Evolutionary conservation across 2,113 vertebrate genomes (phyloP).

Genomic region (Edolisoma coerulescens): DNA sequence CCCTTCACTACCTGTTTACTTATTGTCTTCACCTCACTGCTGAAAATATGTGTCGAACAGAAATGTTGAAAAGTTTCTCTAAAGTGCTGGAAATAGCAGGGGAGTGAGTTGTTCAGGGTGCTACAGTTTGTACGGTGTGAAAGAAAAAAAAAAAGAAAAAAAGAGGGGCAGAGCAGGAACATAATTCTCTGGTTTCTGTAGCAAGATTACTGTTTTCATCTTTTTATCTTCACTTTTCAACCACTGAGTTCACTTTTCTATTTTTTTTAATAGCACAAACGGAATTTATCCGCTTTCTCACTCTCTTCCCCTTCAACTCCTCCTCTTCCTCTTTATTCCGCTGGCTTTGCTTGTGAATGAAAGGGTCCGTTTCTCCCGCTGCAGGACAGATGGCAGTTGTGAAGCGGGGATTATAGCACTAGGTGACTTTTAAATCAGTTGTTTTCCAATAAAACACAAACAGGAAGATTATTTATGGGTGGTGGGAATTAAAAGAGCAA

Average conservation of each 20-base stretch:
- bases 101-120: conserved; percentile 78
- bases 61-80: conserved; percentile 82
- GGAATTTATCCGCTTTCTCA: conserved; percentile 73
- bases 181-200: conserved; percentile 82
- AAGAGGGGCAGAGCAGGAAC: conserved; percentile 59
- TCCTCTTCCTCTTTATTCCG: conserved; percentile 57
- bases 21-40: conserved; percentile 81
- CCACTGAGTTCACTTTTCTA: conserved; percentile 75
- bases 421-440: conserved; percentile 60
- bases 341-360: conserved; percentile 70
- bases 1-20: conserved; percentile 82
- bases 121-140: conserved; percentile 76
- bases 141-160: conserved; percentile 60
- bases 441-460: conserved; percentile 66
- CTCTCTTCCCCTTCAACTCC: conserved; percentile 64
- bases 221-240: conserved; percentile 81
- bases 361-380: conserved; percentile 53
- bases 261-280: conserved; percentile 77
- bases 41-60: conserved; percentile 80
- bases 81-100: conserved; percentile 82
- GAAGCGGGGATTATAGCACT: conserved; percentile 32
- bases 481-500: conserved; percentile 45
- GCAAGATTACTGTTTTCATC: conserved; percentile 86
- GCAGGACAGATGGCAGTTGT: conserved; percentile 63
- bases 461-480: conserved; percentile 56